phyloP scores from a whole-genome alignment of 2,113 vertebrate genomes.

The Natator depressus region DNA sequence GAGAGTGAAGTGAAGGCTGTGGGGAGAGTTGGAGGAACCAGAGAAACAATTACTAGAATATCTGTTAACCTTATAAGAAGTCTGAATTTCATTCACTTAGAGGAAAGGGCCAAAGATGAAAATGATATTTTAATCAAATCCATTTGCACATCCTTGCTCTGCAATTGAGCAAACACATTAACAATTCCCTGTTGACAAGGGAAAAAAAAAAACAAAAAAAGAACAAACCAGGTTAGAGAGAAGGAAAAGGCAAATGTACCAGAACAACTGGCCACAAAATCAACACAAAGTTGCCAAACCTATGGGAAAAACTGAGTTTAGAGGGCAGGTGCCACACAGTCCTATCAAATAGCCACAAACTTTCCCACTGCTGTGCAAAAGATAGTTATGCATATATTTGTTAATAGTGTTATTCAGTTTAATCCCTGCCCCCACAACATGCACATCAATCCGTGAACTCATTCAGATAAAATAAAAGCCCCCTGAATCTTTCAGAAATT shows the following conservation, averaged over 20 bases:
- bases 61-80: conserved; percentile 61
- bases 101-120: neutral
- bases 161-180: conserved; percentile 45
- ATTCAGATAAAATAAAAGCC: neutral
- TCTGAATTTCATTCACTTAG: conserved; percentile 68
- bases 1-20: neutral
- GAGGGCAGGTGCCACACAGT: neutral
- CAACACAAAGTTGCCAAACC: neutral
- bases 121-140: conserved; percentile 50
- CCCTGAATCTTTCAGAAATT: neutral
- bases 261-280: conserved; percentile 13
- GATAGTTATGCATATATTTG: fast-evolving
- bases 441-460: neutral
- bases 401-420: neutral
- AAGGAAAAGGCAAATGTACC: conserved; percentile 42
- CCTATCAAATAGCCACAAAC: neutral
- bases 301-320: neutral
- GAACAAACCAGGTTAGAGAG: conserved; percentile 17
- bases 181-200: conserved; percentile 69
- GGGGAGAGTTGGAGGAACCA: conserved; percentile 48
- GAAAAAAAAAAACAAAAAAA: conserved; percentile 45
- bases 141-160: conserved; percentile 33
- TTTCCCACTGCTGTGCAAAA: neutral
- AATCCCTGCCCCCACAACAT: neutral
- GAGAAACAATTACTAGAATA: conserved; percentile 54